Conservation (phyloP, 2,888 invertebrate genomes). For the Drosophila fungiperda region DNA sequence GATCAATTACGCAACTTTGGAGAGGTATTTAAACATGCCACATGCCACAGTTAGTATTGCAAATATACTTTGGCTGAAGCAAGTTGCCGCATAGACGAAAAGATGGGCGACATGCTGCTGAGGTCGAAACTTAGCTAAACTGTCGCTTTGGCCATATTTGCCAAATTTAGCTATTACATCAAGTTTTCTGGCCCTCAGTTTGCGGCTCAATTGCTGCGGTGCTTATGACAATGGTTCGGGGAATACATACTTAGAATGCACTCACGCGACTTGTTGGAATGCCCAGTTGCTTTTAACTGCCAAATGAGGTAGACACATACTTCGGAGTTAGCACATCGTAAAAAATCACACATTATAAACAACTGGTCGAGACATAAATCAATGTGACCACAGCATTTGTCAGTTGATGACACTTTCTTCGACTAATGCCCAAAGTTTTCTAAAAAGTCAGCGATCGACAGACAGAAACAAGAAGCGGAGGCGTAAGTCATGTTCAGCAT, state of each 20-base stretch:
- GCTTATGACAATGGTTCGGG: slow-evolving; percentile 65
- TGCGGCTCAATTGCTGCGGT: slow-evolving; percentile 39
- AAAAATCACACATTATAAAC: slow-evolving; percentile 34
- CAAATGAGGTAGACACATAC: slow-evolving; percentile 62
- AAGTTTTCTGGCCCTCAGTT: slow-evolving; percentile 10
- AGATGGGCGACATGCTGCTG: slow-evolving; percentile 29
- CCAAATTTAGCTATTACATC: slow-evolving; percentile 79
- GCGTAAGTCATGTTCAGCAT: slow-evolving; percentile 67
- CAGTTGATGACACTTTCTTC: slow-evolving; percentile 63
- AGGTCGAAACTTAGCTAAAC: slow-evolving; percentile 33
- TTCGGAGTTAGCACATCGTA: slow-evolving; percentile 63
- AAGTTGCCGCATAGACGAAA: slow-evolving; percentile 35
- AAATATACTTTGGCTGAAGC: slow-evolving; percentile 36
- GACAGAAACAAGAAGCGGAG: slow-evolving; percentile 69
- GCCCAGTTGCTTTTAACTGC: slow-evolving; percentile 51
- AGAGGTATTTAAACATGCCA: slow-evolving; percentile 22
- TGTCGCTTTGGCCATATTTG: slow-evolving; percentile 74
- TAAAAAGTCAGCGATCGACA: slow-evolving; percentile 22
- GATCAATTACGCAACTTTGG: slow-evolving; percentile 25
- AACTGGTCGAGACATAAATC: slow-evolving; percentile 64
- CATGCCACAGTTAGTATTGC: slow-evolving; percentile 40
- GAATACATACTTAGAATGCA: slow-evolving; percentile 62
- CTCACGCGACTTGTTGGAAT: slow-evolving; percentile 70
- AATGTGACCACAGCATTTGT: slow-evolving; percentile 33
- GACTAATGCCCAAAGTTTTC: slow-evolving; percentile 6